Evolutionary conservation across 2,113 vertebrate species (phyloP).

Genomic region (Sula dactylatra): DNA sequence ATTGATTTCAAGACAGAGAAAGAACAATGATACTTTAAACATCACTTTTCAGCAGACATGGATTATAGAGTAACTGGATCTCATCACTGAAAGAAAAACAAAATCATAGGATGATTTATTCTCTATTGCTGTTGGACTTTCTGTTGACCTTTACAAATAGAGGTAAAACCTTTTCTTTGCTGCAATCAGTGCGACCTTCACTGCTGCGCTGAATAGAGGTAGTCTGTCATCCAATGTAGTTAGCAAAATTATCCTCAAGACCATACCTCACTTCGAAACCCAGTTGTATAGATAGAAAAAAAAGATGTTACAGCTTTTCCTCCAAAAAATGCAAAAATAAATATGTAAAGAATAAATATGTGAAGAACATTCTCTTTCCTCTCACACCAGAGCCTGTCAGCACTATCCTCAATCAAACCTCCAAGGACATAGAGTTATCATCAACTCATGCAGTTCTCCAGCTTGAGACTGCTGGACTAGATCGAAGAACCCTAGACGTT

Average conservation of each 20-base stretch:
- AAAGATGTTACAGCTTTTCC: background rate
- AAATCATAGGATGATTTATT: background rate
- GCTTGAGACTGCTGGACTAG: background rate
- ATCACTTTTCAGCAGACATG: background rate
- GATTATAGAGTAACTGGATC: conserved; percentile 16
- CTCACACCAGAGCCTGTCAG: background rate
- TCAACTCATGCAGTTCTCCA: background rate
- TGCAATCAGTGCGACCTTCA: background rate
- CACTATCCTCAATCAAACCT: background rate
- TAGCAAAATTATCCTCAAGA: background rate
- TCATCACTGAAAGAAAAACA: background rate
- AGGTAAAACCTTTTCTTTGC: background rate
- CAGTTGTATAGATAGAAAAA: background rate
- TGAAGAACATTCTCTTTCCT: background rate
- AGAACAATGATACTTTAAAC: background rate
- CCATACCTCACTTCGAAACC: background rate
- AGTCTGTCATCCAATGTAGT: background rate
- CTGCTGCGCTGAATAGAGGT: background rate
- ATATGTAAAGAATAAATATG: background rate
- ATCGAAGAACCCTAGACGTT: background rate
- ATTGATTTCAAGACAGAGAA: conserved; percentile 12
- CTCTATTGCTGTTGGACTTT: background rate
- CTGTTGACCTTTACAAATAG: conserved; percentile 11
- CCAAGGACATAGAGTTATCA: background rate
- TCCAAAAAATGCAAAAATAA: background rate